phyloP scores from a whole-genome alignment of 1,140 invertebrate species.

The Pectinophora gossypiella region DNA sequence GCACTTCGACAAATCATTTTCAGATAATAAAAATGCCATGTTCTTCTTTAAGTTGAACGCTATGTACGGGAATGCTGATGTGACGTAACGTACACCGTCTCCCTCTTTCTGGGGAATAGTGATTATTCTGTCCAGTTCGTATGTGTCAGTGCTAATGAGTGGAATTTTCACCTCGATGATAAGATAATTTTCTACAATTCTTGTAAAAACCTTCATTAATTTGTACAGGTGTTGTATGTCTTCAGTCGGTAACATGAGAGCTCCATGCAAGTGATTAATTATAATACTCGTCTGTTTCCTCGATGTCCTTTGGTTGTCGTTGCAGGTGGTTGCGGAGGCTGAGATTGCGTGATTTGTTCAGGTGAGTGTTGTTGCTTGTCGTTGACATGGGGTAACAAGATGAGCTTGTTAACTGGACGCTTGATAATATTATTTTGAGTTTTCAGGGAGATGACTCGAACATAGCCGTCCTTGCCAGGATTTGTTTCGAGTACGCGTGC shows the following conservation, averaged over 20 bases:
- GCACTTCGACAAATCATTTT: neutral
- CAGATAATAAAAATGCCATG: neutral
- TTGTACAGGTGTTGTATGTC: neutral
- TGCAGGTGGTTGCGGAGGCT: no score
- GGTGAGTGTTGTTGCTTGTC: no score
- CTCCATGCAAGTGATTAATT: neutral
- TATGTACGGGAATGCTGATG: neutral
- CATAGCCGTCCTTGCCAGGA: neutral
- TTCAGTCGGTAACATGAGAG: neutral
- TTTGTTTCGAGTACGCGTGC: neutral
- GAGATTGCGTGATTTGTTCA: conserved; percentile 1
- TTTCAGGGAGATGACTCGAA: neutral
- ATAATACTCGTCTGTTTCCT: neutral
- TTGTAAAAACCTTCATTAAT: neutral
- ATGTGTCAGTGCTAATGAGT: neutral
- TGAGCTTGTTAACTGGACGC: conserved; percentile 2
- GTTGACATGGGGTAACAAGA: neutral
- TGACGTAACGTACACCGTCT: neutral
- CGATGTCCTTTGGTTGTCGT: no score
- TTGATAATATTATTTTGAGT: neutral
- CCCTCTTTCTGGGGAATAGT: neutral
- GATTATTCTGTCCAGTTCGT: neutral
- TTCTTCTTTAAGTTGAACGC: neutral
- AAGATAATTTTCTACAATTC: neutral
- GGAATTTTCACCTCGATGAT: neutral